Base-by-base conservation (phyloP, 2,113 vertebrate species). In the Boleophthalmus pectinirostris region DNA sequence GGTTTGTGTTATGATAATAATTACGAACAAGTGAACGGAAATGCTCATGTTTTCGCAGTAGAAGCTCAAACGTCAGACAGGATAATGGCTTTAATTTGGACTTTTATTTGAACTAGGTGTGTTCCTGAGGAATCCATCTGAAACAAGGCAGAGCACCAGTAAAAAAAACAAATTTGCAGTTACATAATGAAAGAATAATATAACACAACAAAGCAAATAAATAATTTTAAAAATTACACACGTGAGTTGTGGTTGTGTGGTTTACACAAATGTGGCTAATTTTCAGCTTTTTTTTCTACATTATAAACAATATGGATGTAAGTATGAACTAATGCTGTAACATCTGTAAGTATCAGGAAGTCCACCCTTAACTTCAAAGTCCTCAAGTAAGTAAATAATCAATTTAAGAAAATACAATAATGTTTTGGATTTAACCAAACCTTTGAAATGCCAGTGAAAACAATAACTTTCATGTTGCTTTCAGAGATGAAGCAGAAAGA, bases 1-100 rank as follows among this genome's bases (percentile, higher is more conserved):
- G 72, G 35, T 71, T 82, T 84, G 82, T 69, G 74, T 66, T 35
- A 60, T 24, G 21, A 87, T 87, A 90, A 91, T 81, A 88, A 87
- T 80, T 83, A 51, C 0, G 33, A 71, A 46, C 15, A 56, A 54
- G 45, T 16, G 33, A 84, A 77, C 56, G 86, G 86, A 85, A 87
- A 82, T 75, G 69, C 47, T 79, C 11, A 63, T 89, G 81, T 83
- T 90, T 85, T 38, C 43, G 82, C 76, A 73, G 70, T 21, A 53
- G 78, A 80, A 80, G 81, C 66, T 35, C n/a, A 25, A 69, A 54
- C 21, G 57, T 14, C 10, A 70, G 29, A 70, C 29, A 33, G 72
- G 68, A 56, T 60, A 38, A 72, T 8, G 9, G 65, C 66, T 6
- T 25, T 64, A 63, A 83, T 79, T 79, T 61, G 24, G 65, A 65